A percentile compares a stretch with the other conserved stretches of the same genome.
phyloP scores from a whole-genome alignment of 2,797 vertebrate species.

The Tinamus major region DNA sequence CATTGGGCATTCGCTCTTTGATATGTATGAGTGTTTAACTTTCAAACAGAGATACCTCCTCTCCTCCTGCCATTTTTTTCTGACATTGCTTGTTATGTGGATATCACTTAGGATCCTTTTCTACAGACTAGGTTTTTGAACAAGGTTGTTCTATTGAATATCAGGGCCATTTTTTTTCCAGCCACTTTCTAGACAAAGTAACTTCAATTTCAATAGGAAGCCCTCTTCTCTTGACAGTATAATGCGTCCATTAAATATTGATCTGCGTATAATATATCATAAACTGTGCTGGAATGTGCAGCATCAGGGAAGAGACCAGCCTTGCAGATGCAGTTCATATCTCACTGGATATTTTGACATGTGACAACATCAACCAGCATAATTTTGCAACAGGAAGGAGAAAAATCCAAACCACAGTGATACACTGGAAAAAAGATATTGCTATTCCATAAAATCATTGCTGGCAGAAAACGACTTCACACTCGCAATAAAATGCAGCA shows the following conservation, averaged over 20 bases:
- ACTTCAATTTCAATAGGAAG: slow-evolving; percentile 38
- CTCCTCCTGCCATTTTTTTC: background rate
- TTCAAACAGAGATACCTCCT: background rate
- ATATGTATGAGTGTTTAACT: background rate
- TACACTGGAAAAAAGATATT: background rate
- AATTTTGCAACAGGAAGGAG: slow-evolving; percentile 13
- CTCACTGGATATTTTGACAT: slow-evolving; percentile 50
- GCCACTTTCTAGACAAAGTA: background rate
- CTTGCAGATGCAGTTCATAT: slow-evolving; percentile 21
- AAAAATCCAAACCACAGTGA: background rate
- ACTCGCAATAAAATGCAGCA: background rate
- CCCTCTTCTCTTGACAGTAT: background rate
- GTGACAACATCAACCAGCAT: slow-evolving; percentile 13
- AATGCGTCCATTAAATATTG: slow-evolving; percentile 61
- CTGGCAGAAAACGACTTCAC: background rate
- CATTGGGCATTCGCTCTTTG: background rate
- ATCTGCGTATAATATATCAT: slow-evolving; percentile 24
- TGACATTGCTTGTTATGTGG: background rate
- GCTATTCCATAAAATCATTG: background rate
- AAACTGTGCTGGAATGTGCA: background rate
- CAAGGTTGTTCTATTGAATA: background rate
- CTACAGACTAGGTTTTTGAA: background rate
- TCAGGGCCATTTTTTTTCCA: background rate
- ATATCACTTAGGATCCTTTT: background rate
- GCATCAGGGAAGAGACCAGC: background rate